These are phyloP conservation scores for Ianthella basta DNA, from an alignment of 37 sponge, comb jelly and placozoan species.

Conservation along the genomic window DNA sequence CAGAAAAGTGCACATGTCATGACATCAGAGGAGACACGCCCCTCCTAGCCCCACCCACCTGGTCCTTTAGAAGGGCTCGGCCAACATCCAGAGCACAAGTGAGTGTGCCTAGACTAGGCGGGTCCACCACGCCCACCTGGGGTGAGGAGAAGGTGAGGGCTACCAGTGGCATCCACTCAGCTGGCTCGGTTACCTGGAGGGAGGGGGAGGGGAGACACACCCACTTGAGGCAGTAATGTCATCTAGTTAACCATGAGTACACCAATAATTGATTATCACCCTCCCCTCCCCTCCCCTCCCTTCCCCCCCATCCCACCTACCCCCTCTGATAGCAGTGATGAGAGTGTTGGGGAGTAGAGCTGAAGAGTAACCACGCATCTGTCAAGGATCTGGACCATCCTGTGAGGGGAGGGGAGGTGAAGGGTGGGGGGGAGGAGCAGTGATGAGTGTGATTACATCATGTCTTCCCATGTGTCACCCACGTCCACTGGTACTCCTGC, in stretches of 20 bases:
- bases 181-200: conserved; percentile 48
- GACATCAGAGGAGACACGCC: background rate
- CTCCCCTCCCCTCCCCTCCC: no score
- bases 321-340: background rate
- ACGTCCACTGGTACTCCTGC: background rate
- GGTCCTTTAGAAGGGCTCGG: conserved; percentile 38
- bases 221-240: background rate
- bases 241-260: no score
- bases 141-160: conserved; percentile 44
- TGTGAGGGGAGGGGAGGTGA: background rate
- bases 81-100: conserved; percentile 53
- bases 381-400: conserved; percentile 46
- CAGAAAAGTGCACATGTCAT: background rate
- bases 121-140: conserved; percentile 42
- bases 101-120: conserved; percentile 61
- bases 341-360: conserved; percentile 34
- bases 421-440: background rate
- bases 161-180: conserved; percentile 53
- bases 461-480: no score
- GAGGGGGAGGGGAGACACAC: background rate
- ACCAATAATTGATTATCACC: no score
- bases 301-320: background rate
- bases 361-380: conserved; percentile 47
- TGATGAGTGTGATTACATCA: background rate
- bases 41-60: background rate